Conservation (phyloP, 2,113 vertebrate genomes). For the Marcusenius ussheri region DNA sequence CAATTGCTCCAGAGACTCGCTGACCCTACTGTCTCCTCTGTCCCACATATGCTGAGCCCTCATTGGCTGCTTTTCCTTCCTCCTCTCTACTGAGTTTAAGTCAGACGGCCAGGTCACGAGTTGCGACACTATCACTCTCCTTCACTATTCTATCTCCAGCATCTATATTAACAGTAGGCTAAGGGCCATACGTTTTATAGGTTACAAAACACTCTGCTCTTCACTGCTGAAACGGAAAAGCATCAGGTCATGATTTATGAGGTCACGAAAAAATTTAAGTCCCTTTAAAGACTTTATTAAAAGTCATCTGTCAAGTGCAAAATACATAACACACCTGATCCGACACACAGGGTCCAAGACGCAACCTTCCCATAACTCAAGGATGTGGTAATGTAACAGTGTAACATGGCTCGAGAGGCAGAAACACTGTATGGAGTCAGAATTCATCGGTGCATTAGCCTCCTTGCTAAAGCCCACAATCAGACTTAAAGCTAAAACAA, state of each 20-base stretch:
- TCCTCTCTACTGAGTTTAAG: not conserved
- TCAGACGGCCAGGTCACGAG: not conserved
- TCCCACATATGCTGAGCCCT: not conserved
- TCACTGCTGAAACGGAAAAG: not conserved
- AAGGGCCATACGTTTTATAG: not conserved
- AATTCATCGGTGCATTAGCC: not conserved
- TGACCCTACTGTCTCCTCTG: too few species aligned
- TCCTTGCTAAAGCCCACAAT: not conserved
- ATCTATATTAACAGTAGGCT: not conserved
- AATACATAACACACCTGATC: not conserved
- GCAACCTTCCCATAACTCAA: not conserved
- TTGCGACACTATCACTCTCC: not conserved
- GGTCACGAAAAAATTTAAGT: not conserved
- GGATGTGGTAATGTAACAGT: not conserved
- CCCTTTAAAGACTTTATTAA: not conserved
- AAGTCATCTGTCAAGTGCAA: not conserved
- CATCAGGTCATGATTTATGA: not conserved
- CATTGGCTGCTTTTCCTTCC: not conserved
- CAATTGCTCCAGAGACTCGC: too few species aligned
- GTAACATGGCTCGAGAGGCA: not conserved
- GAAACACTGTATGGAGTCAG: not conserved
- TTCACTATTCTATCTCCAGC: not conserved
- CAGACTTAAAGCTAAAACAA: not conserved
- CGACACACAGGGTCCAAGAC: not conserved
- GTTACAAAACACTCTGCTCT: not conserved